Evolutionary conservation across 2,888 invertebrate genomes (phyloP).

Genomic region (Anoplius nigerrimus): DNA sequence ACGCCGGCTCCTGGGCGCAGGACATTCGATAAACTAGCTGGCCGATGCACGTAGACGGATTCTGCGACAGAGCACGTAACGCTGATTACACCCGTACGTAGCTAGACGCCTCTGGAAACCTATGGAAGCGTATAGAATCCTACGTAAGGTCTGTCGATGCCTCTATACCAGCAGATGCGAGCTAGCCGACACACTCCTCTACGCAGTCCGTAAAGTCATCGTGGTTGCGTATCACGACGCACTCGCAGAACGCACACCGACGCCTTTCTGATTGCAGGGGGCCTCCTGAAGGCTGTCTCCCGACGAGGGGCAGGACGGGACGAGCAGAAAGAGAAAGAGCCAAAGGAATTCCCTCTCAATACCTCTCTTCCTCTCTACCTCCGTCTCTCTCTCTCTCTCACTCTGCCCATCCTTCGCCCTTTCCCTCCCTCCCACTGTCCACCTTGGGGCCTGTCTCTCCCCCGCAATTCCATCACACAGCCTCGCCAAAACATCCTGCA

Average conservation of each 20-base stretch:
- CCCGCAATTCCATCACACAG: conserved; percentile 34
- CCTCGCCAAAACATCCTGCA: conserved; percentile 24
- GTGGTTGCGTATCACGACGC: conserved; percentile 50
- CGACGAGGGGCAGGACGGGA: conserved; percentile 9
- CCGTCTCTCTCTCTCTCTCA: too few relatives aligned
- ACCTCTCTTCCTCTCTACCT: too few relatives aligned
- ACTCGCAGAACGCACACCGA: conserved; percentile 23
- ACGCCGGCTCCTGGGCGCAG: conserved; percentile 14
- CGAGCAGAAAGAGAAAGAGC: conserved; percentile 12
- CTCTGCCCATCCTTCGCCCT: too few relatives aligned
- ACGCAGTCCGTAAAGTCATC: conserved; percentile 29
- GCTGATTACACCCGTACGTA: conserved; percentile 38
- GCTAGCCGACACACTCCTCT: conserved; percentile 5
- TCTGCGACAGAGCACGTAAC: conserved; percentile 24
- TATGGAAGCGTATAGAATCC: too few relatives aligned
- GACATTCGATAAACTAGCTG: not conserved
- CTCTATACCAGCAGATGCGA: too few relatives aligned
- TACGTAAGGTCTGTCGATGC: too few relatives aligned
- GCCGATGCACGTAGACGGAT: conserved; percentile 21
- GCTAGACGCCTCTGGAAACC: too few relatives aligned
- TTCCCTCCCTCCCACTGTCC: not conserved
- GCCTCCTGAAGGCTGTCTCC: conserved; percentile 30
- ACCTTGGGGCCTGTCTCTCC: conserved; percentile 7
- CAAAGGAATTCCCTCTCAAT: not conserved
- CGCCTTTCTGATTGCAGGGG: conserved; percentile 8